These are phyloP conservation scores for Zosterops japonicus DNA, from an alignment of 2,113 vertebrate genomes.

Conservation along the genomic window DNA sequence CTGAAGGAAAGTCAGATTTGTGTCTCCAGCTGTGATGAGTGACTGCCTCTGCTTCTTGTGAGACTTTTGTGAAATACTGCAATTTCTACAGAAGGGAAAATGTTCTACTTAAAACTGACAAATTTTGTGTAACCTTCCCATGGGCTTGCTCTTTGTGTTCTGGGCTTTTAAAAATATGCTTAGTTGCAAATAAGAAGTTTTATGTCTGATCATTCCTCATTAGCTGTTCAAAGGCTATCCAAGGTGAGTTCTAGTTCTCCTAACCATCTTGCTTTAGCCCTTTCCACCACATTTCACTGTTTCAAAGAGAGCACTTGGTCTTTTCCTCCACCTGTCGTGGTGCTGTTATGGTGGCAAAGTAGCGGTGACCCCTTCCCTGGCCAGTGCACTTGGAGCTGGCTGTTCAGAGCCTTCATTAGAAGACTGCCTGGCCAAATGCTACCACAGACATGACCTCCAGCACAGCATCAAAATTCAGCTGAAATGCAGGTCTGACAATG, in stretches of 20 bases:
- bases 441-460: slow-evolving; percentile 35
- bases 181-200: background rate
- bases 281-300: background rate
- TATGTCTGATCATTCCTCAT: background rate
- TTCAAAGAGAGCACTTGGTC: background rate
- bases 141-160: background rate
- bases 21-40: background rate
- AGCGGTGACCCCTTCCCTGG: background rate
- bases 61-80: background rate
- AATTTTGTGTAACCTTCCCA: background rate
- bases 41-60: background rate
- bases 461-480: background rate
- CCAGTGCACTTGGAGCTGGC: background rate
- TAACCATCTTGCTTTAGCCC: background rate
- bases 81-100: background rate
- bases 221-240: background rate
- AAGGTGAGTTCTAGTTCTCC: background rate
- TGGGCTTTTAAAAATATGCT: background rate
- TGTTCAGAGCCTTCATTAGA: background rate
- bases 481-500: background rate
- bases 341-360: background rate
- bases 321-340: background rate
- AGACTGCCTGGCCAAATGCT: background rate
- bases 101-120: background rate
- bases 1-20: background rate